Percentiles rank a stretch among this genome's conserved stretches.
phyloP scores from a whole-genome alignment of 2,797 vertebrate species.

The Anomalospiza imberbis region DNA sequence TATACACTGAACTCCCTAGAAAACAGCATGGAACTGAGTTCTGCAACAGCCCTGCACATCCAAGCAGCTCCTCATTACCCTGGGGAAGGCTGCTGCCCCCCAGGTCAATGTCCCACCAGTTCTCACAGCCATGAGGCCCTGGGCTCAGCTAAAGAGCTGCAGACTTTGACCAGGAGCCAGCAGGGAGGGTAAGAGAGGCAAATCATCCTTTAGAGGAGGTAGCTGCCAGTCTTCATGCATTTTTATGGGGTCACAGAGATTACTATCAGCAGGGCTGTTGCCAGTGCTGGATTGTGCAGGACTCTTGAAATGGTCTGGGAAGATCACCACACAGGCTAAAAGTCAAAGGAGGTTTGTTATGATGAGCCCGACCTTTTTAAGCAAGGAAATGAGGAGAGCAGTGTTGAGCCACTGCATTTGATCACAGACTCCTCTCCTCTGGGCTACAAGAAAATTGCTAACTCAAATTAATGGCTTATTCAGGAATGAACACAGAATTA shows the following conservation, averaged over 20 bases:
- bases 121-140: background rate
- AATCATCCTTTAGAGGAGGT: background rate
- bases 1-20: background rate
- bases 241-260: background rate
- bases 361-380: background rate
- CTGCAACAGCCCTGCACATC: background rate
- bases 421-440: conserved; percentile 27
- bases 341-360: background rate
- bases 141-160: background rate
- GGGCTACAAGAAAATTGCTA: conserved; percentile 31
- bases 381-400: background rate
- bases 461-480: conserved; percentile 50
- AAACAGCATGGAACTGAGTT: background rate
- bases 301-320: background rate
- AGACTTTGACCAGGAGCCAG: background rate
- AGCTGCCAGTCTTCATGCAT: background rate
- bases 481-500: conserved; percentile 30
- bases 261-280: background rate
- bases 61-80: background rate
- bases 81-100: background rate
- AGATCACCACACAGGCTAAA: background rate
- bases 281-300: background rate
- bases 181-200: background rate
- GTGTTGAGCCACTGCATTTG: background rate
- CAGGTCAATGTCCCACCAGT: background rate